Percentiles rank a stretch among this genome's conserved stretches.
Conservation (phyloP, 2,888 invertebrate species). For the Caenorhabditis japonica region DNA sequence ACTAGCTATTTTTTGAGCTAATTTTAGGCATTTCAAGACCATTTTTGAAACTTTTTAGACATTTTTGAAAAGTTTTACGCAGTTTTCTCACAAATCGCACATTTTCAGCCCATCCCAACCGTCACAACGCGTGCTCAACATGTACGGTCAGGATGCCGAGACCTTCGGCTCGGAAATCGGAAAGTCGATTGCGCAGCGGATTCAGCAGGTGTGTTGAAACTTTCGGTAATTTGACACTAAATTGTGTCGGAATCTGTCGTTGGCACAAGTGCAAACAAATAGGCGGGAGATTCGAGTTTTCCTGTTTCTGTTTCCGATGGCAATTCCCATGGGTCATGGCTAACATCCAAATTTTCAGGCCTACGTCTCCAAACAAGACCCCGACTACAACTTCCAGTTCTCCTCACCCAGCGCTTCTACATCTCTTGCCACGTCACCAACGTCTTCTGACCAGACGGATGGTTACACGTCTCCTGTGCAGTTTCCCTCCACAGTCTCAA, state of each 20-base stretch:
- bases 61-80: too few species aligned
- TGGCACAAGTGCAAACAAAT: not conserved
- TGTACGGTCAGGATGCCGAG: slow-evolving; percentile 48
- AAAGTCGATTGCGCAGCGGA: slow-evolving; percentile 46
- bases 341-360: slow-evolving; percentile 19
- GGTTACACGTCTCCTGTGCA: slow-evolving; percentile 2
- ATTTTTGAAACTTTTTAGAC: too few species aligned
- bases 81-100: too few species aligned
- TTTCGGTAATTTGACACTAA: not conserved
- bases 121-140: slow-evolving; percentile 23
- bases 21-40: not conserved
- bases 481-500: not conserved
- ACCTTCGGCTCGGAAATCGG: slow-evolving; percentile 50
- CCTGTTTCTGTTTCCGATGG: too few species aligned
- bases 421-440: slow-evolving; percentile 3
- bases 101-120: not conserved
- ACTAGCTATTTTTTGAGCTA: not conserved
- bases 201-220: slow-evolving; percentile 28
- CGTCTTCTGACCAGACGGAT: not conserved
- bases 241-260: slow-evolving; percentile 19
- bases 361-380: slow-evolving; percentile 4
- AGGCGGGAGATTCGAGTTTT: slow-evolving; percentile 2
- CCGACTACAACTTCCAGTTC: slow-evolving; percentile 26
- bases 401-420: slow-evolving; percentile 13
- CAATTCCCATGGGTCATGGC: too few species aligned